Evolutionary conservation across 2,888 invertebrate genomes (phyloP), one percentile per base, ranked within the genome.

Genomic region (Scaptomyza tumidula): DNA sequence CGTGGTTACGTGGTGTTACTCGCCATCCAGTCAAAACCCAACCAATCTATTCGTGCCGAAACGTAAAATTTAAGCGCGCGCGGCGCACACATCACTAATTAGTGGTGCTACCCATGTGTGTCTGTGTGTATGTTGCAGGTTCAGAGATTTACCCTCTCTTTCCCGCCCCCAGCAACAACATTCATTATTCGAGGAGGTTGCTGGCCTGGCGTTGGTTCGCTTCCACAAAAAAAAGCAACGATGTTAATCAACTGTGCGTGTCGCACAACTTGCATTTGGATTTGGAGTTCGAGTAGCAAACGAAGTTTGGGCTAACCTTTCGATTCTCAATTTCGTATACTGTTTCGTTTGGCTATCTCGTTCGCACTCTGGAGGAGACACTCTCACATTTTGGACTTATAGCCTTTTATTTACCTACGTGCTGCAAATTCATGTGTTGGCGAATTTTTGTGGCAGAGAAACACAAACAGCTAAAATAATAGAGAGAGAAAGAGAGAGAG

Each of bases 231-330:
- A 80, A 75, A 70, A 61, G 85, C 80, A 70, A 80, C 86, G 80
- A 77, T 80, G 86, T 82, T 86, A 86, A 82, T 82, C 86, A 86
- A 82, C 86, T 83, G 77, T 82, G 83, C 74, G 77, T 86, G 77
- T 75, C 70, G 79, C 72, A 72, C 66, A 71, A 79, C 75, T 82
- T 85, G 75, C 65, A 85, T 70, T 81, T 68, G 71, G 44, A 46
- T 45, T 56, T 58, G 39, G n/a, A 53, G 56, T 45, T 43, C 16
- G 43, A 45, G 44, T 27, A 16, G n/a, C 7, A 33, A n/a, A 48
- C 27, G 44, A 48, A 39, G 37, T 37, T 37, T n/a, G 37, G 37
- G 37, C 7, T n/a, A n/a, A 37, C 6, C 6, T 6, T 37, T 60
- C 59, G 53, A 49, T 39, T 60, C 33, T 35, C 50, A 35, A 57